These are phyloP conservation scores for Sula dactylatra DNA, from an alignment of 2,113 vertebrate genomes.

Conservation along the genomic window DNA sequence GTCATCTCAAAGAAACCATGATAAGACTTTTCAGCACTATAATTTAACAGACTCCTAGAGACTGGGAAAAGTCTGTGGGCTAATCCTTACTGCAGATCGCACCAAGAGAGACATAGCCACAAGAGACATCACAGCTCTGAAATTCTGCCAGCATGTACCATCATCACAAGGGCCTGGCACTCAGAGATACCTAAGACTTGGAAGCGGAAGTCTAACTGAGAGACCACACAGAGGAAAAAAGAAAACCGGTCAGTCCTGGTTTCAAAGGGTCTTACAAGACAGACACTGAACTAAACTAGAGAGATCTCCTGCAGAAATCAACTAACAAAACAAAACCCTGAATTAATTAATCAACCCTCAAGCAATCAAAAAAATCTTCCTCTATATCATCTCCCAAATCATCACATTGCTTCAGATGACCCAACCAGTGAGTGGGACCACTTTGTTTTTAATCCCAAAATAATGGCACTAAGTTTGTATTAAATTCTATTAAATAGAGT, in stretches of 20 bases:
- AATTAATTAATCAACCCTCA: neutral
- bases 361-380: neutral
- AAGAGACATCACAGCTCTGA: neutral
- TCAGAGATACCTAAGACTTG: neutral
- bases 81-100: neutral
- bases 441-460: neutral
- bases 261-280: neutral
- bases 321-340: neutral
- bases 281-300: neutral
- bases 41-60: neutral
- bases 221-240: neutral
- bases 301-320: neutral
- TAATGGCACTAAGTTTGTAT: neutral
- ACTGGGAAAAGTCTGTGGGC: neutral
- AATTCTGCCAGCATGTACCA: neutral
- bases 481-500: neutral
- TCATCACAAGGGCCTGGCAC: neutral
- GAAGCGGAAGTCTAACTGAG: neutral
- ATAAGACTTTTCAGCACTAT: neutral
- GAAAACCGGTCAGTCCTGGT: neutral
- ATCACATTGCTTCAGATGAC: neutral
- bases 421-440: neutral
- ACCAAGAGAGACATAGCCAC: neutral
- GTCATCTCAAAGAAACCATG: neutral
- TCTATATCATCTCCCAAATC: neutral